A percentile compares a stretch with the other conserved stretches of the same genome.
Conservation (phyloP, 2,888 invertebrate species). For the Ceriagrion tenellum region DNA sequence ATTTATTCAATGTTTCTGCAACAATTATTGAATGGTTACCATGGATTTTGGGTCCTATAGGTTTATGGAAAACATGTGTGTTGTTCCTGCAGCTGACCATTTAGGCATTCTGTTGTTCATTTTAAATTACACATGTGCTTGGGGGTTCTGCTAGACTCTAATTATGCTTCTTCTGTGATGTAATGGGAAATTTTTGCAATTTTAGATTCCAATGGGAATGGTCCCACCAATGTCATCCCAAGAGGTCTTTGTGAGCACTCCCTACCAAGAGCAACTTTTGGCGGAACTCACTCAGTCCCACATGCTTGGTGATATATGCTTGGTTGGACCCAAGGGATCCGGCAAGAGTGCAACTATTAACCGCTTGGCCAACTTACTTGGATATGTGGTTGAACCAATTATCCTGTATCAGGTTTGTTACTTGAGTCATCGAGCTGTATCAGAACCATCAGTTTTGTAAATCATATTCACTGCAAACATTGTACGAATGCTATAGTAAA, state of each 20-base stretch:
- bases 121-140: too few relatives aligned
- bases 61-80: too few relatives aligned
- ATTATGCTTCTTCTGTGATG: too few relatives aligned
- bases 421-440: background rate
- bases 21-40: too few relatives aligned
- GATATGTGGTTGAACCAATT: conserved; percentile 91
- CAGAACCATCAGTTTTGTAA: too few relatives aligned
- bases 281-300: conserved; percentile 89
- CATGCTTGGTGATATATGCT: conserved; percentile 90
- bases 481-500: too few relatives aligned
- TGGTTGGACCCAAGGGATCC: conserved; percentile 94
- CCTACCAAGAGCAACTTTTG: conserved; percentile 89
- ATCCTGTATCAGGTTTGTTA: conserved; percentile 88
- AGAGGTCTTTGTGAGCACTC: conserved; percentile 83
- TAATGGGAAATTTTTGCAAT: background rate
- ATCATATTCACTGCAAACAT: too few relatives aligned
- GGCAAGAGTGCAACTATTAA: conserved; percentile 92
- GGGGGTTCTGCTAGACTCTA: too few relatives aligned
- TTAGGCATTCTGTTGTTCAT: too few relatives aligned
- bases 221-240: background rate
- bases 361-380: conserved; percentile 87
- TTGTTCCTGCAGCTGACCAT: too few relatives aligned
- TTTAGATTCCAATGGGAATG: conserved; percentile 47
- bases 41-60: too few relatives aligned
- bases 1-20: too few relatives aligned